Base-by-base conservation (phyloP, 1,140 invertebrate genomes). In the Drosophila hydei region DNA sequence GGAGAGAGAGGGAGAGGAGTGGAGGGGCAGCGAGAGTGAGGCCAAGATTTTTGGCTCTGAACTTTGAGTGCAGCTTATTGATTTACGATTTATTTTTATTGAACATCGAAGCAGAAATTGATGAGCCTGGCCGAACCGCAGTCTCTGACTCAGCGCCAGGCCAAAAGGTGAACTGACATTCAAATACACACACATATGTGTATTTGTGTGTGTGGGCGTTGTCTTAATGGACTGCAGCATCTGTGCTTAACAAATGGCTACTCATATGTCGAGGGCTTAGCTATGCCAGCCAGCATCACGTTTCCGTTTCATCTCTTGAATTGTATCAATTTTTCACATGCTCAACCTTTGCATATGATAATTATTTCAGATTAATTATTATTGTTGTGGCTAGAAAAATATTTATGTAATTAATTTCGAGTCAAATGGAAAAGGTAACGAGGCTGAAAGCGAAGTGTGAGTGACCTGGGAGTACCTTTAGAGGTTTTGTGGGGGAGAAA, bases 31-130 rank as follows among this genome's bases (percentile, higher is more conserved):
- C 21, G 60, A 14, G 6, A 6, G 52, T 14, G 5, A 38, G 58
- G 19, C 36, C 72, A 63, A 43, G 51, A 50, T 68, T 43, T 43
- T 73, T 25, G 50, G 56, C 27, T 23, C 33, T 76, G 70, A 69
- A 69, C 70, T 73, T 59, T 76, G 60, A 87, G 74, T 87, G 70
- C 64, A 77, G 69, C 74, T 85, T 87, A 85, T 85, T 85, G 80
- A 85, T 85, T 85, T 87, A 85, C 80, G 83, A 87, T 87, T 81
- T 87, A 77, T 87, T 80, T 85, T 80, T 83, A 84, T 84, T 84
- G 77, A 68, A 63, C 59, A 64, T 50, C 64, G 43, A 68, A 62
- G 70, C 77, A 74, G 78, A 81, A 85, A 85, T 85, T 85, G 84
- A 85, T 85, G 81, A 88, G 81, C 73, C 71, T 33, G 52, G 12